Base-by-base conservation (phyloP, 37 sponge, comb jelly and placozoan species). In the Axinella damicornis region DNA sequence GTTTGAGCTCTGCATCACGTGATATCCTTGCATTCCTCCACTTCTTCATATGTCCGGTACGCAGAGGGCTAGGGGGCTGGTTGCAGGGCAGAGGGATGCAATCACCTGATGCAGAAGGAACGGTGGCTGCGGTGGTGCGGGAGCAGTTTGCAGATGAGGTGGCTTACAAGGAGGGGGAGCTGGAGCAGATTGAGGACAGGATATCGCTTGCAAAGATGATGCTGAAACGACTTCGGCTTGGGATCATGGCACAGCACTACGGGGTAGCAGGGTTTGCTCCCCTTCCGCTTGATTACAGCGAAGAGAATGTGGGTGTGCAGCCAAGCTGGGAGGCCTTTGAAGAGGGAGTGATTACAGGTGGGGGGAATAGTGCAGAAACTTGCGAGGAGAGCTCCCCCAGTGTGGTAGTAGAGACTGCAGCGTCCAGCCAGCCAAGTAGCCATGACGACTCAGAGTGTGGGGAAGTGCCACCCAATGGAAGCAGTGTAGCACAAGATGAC, bases 131-230 rank as follows among this genome's bases (percentile, higher is more conserved):
- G 14, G 74, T 87, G 27, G 52, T 87, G 58, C 62, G 57, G 39
- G 75, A 79, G 52, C 87, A 87, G 40, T 80, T 87, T 74, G 80
- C 56, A 13, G 36, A 18, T 5, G 88, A 88, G 57, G 53, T 82
- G 70, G 53, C 32, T 17, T 81, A 81, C 77, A 88, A 88, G 69
- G 83, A 75, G 15, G 61, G 65, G 20, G 89, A 89, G 64, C 78
- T 89, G 31, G 62, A 60, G 27, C 63, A 33, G 0, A 83, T 89
- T 19, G 89, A 89, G 36, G 84, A 83, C 6, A 57, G 84, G 24
- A 89, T 89, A n/a, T 64, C 31, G 13, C 84, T 83, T 30, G 84
- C 89, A 5, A 89, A 83, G 76, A 24, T 82, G 56, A 69, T 78
- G 77, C 72, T 89, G n/a, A 78, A 89, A 36, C 65, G 82, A 37